Evolutionary conservation across 2,113 vertebrate genomes (phyloP).

Genomic region (Rissa tridactyla): DNA sequence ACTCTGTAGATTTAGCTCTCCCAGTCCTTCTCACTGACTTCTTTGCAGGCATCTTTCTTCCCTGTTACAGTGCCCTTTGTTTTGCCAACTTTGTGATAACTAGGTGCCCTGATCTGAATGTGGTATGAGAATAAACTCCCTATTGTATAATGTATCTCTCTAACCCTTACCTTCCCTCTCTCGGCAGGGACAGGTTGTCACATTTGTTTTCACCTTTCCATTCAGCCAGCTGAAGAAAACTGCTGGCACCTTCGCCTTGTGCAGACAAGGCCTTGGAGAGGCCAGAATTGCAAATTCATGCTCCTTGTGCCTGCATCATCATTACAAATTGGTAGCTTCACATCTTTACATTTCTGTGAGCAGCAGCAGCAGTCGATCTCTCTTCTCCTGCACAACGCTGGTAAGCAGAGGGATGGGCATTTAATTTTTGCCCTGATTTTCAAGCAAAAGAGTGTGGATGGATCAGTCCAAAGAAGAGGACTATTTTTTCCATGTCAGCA

Average conservation of each 20-base stretch:
- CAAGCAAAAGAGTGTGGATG: not conserved
- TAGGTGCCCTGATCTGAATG: not conserved
- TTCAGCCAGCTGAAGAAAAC: slow-evolving; percentile 16
- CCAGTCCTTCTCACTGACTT: not conserved
- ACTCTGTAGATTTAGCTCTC: not conserved
- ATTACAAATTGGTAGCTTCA: not conserved
- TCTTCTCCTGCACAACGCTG: not conserved
- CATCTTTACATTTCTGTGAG: not conserved
- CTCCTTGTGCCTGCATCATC: not conserved
- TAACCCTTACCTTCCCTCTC: not conserved
- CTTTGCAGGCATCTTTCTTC: not conserved
- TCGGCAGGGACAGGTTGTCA: not conserved
- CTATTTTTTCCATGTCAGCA: not conserved
- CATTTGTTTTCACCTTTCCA: slow-evolving; percentile 16
- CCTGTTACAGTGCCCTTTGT: not conserved
- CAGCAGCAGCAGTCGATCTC: not conserved
- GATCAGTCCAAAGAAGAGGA: not conserved
- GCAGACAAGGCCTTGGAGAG: not conserved
- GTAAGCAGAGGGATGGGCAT: not conserved
- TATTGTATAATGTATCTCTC: not conserved
- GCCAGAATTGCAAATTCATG: slow-evolving; percentile 13
- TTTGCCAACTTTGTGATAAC: not conserved
- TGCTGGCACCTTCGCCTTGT: not conserved
- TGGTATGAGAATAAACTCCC: not conserved
- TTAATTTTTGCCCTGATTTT: slow-evolving; percentile 1